These are phyloP conservation scores for Hormaphis cornu DNA, from an alignment of 1,140 invertebrate genomes.

Conservation along the genomic window DNA sequence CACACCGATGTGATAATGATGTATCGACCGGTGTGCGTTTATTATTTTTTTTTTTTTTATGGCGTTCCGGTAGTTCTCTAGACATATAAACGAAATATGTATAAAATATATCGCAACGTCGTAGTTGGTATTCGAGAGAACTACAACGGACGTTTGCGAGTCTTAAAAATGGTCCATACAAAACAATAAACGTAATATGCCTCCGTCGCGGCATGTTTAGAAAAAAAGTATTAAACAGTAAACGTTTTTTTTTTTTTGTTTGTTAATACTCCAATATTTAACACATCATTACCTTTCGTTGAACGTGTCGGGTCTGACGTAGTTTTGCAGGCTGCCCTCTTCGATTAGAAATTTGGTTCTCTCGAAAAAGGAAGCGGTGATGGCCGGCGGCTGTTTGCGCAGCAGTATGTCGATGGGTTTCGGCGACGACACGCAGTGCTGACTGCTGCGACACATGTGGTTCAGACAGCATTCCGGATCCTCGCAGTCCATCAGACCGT, in stretches of 20 bases:
- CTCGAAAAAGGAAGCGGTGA: conserved; percentile 95
- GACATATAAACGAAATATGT: no score
- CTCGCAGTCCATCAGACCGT: conserved; percentile 91
- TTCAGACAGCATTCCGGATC: conserved; percentile 92
- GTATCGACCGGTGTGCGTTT: conserved; percentile 6
- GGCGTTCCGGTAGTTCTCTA: neutral
- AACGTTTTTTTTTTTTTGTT: no score
- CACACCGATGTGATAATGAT: no score
- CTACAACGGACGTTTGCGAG: no score
- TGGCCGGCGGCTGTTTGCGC: conserved; percentile 85
- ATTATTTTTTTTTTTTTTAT: conserved; percentile 5
- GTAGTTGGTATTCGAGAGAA: no score
- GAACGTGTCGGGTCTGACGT: conserved; percentile 86
- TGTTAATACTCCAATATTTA: no score
- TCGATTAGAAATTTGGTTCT: conserved; percentile 97
- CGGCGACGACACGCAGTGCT: conserved; percentile 80
- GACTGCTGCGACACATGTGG: conserved; percentile 67
- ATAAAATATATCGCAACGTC: neutral
- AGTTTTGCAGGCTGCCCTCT: conserved; percentile 93
- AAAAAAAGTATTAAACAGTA: no score
- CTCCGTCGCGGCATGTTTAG: no score
- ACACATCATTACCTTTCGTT: conserved; percentile 81
- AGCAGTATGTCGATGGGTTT: conserved; percentile 90
- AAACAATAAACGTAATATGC: no score
- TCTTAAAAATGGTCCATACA: no score